A percentile compares a stretch with the other conserved stretches of the same genome.
Evolutionary conservation across 2,888 invertebrate genomes (phyloP).

Genomic region (Limnephilus auricula): DNA sequence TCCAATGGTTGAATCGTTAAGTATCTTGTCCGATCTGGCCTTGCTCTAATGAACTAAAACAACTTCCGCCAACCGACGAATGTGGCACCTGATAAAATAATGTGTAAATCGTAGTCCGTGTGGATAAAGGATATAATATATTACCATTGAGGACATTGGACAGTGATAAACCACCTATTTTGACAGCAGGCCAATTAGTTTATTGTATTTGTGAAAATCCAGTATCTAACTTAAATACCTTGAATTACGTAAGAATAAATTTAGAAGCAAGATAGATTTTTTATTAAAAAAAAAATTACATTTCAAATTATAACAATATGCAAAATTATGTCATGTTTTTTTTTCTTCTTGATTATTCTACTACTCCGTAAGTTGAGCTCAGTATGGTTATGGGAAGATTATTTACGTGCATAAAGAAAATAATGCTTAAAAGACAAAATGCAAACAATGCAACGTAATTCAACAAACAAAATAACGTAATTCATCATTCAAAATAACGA

Average conservation of each 20-base stretch:
- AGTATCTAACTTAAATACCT: neutral
- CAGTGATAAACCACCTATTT: neutral
- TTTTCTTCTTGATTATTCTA: too few species aligned
- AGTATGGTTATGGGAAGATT: too few species aligned
- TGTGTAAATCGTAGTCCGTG: neutral
- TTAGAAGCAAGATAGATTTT: too few species aligned
- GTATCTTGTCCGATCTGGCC: slow-evolving; percentile 14
- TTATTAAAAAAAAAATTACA: too few species aligned
- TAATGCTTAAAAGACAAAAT: too few species aligned
- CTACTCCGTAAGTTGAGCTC: too few species aligned
- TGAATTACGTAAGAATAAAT: neutral
- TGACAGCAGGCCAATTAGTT: neutral
- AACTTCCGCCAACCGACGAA: slow-evolving; percentile 8
- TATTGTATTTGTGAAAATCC: neutral
- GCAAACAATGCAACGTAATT: too few species aligned
- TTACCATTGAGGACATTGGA: neutral
- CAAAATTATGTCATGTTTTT: too few species aligned
- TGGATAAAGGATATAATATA: neutral
- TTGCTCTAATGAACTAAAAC: slow-evolving; percentile 39
- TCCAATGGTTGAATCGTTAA: neutral
- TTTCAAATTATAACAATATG: too few species aligned
- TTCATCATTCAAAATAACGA: too few species aligned
- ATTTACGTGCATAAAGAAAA: too few species aligned
- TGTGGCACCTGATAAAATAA: neutral
- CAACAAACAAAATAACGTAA: too few species aligned